phyloP scores from a whole-genome alignment of 30 jellyfish, hydroid and myxozoan species.

The Aurelia sp. region DNA sequence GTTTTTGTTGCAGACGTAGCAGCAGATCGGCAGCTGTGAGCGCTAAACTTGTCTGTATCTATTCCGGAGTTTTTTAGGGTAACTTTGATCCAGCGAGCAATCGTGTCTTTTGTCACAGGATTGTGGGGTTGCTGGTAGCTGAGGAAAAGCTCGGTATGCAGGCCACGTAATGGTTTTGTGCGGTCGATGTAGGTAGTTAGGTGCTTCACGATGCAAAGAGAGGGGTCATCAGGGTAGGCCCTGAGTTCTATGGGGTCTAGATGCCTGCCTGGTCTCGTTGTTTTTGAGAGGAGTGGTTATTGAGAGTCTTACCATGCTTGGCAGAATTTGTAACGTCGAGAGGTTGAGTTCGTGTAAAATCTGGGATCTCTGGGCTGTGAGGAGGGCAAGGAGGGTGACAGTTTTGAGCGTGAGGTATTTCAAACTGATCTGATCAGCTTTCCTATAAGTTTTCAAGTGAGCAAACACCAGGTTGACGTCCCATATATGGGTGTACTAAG shows the following conservation, averaged over 20 bases:
- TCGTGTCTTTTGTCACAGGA: constrained; percentile 21
- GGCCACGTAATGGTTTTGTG: constrained; percentile 3
- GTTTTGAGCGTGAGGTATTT: neutral
- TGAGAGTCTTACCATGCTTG: too few species aligned
- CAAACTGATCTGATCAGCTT: neutral
- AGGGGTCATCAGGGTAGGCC: constrained; percentile 6
- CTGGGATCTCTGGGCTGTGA: constrained; percentile 45
- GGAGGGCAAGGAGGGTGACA: neutral
- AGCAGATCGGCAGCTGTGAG: constrained; percentile 28
- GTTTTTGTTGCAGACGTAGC: too few species aligned
- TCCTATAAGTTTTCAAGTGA: neutral
- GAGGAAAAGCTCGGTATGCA: neutral
- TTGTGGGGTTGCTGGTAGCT: constrained; percentile 47
- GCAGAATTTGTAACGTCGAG: too few species aligned
- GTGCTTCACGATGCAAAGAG: constrained; percentile 20
- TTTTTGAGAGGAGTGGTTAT: neutral
- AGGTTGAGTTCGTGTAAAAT: constrained; percentile 14
- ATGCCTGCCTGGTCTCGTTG: constrained; percentile 33
- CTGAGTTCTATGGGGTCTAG: constrained; percentile 22
- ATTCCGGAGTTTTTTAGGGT: neutral
- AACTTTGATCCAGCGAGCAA: neutral
- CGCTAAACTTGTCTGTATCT: neutral
- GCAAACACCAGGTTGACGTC: constrained; percentile 36
- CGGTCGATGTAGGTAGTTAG: neutral
- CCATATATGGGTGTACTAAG: constrained; percentile 33